Conservation (phyloP, 2,888 invertebrate genomes). For the Zygogramma bicolorata region DNA sequence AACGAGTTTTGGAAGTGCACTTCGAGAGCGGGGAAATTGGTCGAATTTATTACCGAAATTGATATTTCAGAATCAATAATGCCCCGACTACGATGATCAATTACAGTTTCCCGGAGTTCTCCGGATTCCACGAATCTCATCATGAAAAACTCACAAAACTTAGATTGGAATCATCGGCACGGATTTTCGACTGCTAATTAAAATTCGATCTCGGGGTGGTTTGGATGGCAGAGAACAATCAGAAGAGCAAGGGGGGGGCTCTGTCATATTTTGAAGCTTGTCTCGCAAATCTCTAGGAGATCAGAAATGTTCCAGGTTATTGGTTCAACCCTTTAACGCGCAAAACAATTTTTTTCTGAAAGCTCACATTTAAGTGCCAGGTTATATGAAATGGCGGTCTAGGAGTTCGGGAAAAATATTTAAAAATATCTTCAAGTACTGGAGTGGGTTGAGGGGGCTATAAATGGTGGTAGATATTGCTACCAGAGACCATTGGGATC, state of each 20-base stretch:
- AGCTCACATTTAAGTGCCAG: too few relatives aligned
- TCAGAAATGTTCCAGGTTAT: too few relatives aligned
- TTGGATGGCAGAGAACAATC: not conserved
- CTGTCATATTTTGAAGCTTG: not conserved
- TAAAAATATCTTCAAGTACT: too few relatives aligned
- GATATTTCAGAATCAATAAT: not conserved
- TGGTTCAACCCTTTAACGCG: too few relatives aligned
- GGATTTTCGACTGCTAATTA: not conserved
- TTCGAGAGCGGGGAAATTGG: not conserved
- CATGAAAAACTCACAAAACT: not conserved
- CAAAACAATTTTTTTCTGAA: too few relatives aligned
- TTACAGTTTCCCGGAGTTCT: not conserved
- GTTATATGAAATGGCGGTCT: too few relatives aligned
- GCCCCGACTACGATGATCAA: not conserved
- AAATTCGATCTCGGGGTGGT: not conserved
- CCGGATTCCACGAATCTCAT: not conserved
- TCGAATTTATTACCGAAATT: not conserved
- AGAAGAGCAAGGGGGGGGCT: not conserved
- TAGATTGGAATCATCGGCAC: not conserved
- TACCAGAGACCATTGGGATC: too few relatives aligned
- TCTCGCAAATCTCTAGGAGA: too few relatives aligned
- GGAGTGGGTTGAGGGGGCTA: too few relatives aligned
- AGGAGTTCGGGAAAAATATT: too few relatives aligned
- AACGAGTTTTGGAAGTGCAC: not conserved
- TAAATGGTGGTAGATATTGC: too few relatives aligned